Evolutionary conservation across 1,140 invertebrate genomes (phyloP).

Genomic region (Drosophila melanica): DNA sequence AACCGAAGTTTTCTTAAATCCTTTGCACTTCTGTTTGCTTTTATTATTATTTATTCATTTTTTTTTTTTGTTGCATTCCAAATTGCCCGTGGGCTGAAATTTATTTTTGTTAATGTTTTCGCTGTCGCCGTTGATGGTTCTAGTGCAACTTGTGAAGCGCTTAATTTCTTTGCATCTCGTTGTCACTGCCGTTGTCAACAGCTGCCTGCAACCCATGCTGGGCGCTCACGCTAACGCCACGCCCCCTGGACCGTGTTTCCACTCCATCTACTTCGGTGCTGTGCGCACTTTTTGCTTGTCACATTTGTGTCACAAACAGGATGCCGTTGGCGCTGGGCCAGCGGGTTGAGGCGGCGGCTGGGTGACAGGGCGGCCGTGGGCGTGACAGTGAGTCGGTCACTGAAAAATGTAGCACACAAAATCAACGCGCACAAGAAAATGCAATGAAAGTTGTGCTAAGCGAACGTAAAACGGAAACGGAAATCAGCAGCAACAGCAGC

Average conservation of each 20-base stretch:
- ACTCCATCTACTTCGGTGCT: conserved; percentile 77
- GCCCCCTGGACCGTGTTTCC: conserved; percentile 54
- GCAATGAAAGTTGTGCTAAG: conserved; percentile 81
- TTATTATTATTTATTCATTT: conserved; percentile 4
- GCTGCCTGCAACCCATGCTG: conserved; percentile 18
- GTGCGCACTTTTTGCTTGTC: conserved; percentile 81
- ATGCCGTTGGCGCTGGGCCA: conserved; percentile 48
- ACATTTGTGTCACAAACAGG: conserved; percentile 83
- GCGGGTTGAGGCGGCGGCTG: not conserved
- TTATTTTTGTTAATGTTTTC: conserved; percentile 13
- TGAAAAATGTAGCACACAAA: conserved; percentile 72
- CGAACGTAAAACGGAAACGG: conserved; percentile 81
- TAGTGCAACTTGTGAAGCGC: conserved; percentile 72
- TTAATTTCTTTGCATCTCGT: conserved; percentile 81
- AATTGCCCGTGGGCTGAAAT: conserved; percentile 33
- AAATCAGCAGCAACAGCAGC: conserved; percentile 69
- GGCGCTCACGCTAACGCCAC: conserved; percentile 11
- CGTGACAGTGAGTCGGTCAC: conserved; percentile 50
- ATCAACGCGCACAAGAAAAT: conserved; percentile 78
- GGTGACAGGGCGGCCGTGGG: conserved; percentile 12
- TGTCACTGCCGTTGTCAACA: conserved; percentile 70
- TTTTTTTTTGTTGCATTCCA: conserved; percentile 42
- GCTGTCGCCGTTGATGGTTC: conserved; percentile 14
- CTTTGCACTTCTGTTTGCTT: conserved; percentile 41
- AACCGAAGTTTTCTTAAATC: conserved; percentile 27